A percentile compares a stretch with the other conserved stretches of the same genome.
These are phyloP conservation scores for Platysteira castanea DNA, from an alignment of 2,113 vertebrate species.

Conservation along the genomic window DNA sequence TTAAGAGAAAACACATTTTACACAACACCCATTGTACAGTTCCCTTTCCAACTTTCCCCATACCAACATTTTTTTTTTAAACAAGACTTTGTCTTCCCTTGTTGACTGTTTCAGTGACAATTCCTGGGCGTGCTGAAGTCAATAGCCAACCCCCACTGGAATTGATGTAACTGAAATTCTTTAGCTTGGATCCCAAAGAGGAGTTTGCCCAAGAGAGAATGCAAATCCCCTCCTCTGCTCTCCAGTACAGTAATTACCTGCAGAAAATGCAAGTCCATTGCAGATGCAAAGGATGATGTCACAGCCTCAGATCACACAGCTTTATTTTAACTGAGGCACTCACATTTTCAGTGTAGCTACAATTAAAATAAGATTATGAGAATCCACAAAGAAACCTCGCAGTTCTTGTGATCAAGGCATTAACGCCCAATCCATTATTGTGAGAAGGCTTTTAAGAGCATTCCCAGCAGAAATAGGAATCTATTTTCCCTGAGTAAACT, in stretches of 20 bases:
- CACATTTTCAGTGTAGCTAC: neutral
- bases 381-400: conserved; percentile 3
- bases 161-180: neutral
- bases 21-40: conserved; percentile 22
- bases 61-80: neutral
- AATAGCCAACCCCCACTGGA: neutral
- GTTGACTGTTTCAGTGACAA: neutral
- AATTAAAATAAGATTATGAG: neutral
- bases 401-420: neutral
- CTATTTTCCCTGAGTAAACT: conserved; percentile 1
- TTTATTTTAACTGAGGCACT: neutral
- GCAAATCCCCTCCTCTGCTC: neutral
- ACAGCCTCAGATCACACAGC: neutral
- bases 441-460: conserved; percentile 4
- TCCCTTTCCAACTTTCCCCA: conserved; percentile 42
- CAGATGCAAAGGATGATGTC: neutral
- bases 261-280: neutral
- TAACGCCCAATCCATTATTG: neutral
- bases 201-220: neutral
- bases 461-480: conserved; percentile 5
- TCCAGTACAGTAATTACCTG: neutral
- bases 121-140: neutral
- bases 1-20: conserved; percentile 56
- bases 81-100: neutral
- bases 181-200: neutral